These are phyloP conservation scores for Galeruca laticollis DNA, from an alignment of 2,888 invertebrate genomes.

Conservation along the genomic window DNA sequence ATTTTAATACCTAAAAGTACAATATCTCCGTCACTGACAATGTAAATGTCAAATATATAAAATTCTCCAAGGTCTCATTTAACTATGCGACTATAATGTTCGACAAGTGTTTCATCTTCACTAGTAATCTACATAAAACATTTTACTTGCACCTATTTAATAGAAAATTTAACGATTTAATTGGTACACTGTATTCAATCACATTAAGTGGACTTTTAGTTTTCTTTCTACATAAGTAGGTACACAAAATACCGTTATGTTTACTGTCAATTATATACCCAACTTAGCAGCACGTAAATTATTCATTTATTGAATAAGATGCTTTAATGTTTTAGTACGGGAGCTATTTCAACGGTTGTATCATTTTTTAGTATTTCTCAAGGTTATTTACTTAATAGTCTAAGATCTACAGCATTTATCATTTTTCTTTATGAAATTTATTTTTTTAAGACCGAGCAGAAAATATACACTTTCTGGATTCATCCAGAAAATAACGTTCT, in stretches of 20 bases:
- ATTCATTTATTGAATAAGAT: constrained; percentile 23
- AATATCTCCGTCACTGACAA: not conserved
- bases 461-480: too few species aligned
- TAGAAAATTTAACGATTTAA: not conserved
- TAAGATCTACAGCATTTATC: too few species aligned
- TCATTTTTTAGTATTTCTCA: not conserved
- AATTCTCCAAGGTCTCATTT: not conserved
- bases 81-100: not conserved
- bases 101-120: not conserved
- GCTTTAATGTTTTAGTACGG: constrained; percentile 5
- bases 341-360: not conserved
- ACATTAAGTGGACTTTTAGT: constrained; percentile 15
- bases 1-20: not conserved
- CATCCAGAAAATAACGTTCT: too few species aligned
- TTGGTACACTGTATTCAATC: constrained; percentile 11
- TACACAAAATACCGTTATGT: constrained; percentile 31
- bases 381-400: not conserved
- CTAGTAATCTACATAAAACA: not conserved
- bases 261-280: constrained; percentile 22
- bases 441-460: too few species aligned
- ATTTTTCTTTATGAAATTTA: too few species aligned
- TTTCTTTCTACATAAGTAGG: not conserved
- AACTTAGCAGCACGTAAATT: constrained; percentile 3
- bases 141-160: not conserved
- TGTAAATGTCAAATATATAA: not conserved